These are phyloP conservation scores for Ophiodon elongatus DNA, from an alignment of 2,113 vertebrate genomes.

Conservation along the genomic window DNA sequence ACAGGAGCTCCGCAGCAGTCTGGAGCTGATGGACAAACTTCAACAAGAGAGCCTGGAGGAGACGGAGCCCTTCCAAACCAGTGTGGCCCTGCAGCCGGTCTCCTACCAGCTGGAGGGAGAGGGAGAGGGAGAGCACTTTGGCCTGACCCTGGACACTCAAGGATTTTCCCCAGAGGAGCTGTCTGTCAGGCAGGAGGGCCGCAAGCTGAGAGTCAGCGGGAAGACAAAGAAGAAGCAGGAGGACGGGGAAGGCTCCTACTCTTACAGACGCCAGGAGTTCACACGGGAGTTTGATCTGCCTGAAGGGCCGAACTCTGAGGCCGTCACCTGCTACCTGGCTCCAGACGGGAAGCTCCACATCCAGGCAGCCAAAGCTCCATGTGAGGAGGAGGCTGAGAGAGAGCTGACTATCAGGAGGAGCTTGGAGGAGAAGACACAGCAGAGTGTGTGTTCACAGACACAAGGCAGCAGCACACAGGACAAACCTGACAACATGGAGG, in stretches of 20 bases:
- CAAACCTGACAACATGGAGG: slow-evolving; percentile 4
- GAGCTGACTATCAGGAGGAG: slow-evolving; percentile 57
- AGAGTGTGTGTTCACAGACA: slow-evolving; percentile 55
- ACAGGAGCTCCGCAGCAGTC: slow-evolving; percentile 48
- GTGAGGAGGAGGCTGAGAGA: slow-evolving; percentile 45
- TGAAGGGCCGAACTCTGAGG: slow-evolving; percentile 67
- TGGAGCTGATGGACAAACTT: slow-evolving; percentile 66
- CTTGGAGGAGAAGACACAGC: slow-evolving; percentile 46
- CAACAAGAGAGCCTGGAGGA: slow-evolving; percentile 68
- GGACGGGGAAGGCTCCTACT: slow-evolving; percentile 13
- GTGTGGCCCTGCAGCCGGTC: slow-evolving; percentile 3
- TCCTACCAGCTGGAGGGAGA: slow-evolving; percentile 64
- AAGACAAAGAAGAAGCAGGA: slow-evolving; percentile 73
- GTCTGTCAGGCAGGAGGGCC: slow-evolving; percentile 78
- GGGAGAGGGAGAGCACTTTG: slow-evolving; percentile 63
- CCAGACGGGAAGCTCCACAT: slow-evolving; percentile 69
- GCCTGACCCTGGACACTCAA: slow-evolving; percentile 71
- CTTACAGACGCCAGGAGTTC: slow-evolving; percentile 70
- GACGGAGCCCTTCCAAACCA: slow-evolving; percentile 22
- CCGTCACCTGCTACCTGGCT: slow-evolving; percentile 67
- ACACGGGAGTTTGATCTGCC: slow-evolving; percentile 80
- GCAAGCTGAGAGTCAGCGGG: slow-evolving; percentile 35
- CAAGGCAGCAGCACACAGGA: slow-evolving; percentile 33
- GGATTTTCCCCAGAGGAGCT: slow-evolving; percentile 78
- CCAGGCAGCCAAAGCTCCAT: slow-evolving; percentile 31